Conservation (phyloP, 2,113 vertebrate genomes). For the Neogobius melanostomus region DNA sequence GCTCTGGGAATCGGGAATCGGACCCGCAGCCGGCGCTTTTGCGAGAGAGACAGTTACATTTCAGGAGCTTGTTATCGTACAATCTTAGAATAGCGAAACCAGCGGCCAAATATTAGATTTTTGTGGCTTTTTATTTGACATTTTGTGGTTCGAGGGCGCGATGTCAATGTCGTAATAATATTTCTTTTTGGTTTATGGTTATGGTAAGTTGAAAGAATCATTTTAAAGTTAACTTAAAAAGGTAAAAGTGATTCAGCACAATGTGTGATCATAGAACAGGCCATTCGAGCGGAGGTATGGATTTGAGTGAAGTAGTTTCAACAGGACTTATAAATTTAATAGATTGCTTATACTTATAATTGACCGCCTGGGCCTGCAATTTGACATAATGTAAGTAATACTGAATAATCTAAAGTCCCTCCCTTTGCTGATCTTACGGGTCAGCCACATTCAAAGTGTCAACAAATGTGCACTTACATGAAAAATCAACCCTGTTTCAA, state of each 20-base stretch:
- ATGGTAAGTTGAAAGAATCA: background rate
- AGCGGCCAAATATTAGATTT: background rate
- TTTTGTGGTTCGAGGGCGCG: background rate
- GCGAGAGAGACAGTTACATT: background rate
- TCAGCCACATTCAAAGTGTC: too few relatives aligned
- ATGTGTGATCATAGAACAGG: background rate
- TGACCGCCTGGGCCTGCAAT: too few relatives aligned
- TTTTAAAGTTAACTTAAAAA: background rate
- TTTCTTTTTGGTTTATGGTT: background rate
- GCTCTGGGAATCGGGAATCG: conserved; percentile 25
- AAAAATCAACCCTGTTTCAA: too few relatives aligned
- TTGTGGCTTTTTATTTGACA: background rate
- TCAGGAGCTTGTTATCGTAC: conserved; percentile 35
- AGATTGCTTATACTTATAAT: too few relatives aligned
- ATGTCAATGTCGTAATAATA: background rate
- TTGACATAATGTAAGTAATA: too few relatives aligned
- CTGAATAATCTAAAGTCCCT: too few relatives aligned
- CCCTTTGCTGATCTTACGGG: too few relatives aligned
- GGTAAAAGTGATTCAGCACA: background rate
- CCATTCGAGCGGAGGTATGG: too few relatives aligned
- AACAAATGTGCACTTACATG: too few relatives aligned
- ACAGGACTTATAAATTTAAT: too few relatives aligned
- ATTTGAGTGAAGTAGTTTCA: too few relatives aligned
- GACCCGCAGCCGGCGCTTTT: conserved; percentile 4
- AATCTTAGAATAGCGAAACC: background rate